phyloP scores from a whole-genome alignment of 1,140 invertebrate species.

The Bombus fervidus region DNA sequence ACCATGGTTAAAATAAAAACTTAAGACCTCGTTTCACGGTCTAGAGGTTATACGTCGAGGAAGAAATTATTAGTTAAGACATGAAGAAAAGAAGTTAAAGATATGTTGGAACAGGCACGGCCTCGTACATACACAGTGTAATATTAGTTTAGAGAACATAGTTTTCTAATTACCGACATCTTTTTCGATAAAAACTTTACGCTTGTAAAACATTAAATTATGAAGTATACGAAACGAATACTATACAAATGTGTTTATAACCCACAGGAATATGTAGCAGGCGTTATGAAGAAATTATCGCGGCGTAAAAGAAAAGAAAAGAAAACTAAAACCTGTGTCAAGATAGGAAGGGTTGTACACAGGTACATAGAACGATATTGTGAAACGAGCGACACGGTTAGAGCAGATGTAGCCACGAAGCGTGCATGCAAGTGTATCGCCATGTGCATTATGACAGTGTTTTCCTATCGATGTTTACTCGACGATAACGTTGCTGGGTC shows the following conservation, averaged over 20 bases:
- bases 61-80: not conserved
- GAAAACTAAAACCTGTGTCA: constrained; percentile 39
- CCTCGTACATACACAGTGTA: not conserved
- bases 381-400: constrained; percentile 19
- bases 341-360: constrained; percentile 18
- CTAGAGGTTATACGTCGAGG: not conserved
- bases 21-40: constrained; percentile 13
- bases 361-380: constrained; percentile 38
- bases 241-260: not conserved
- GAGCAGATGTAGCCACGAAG: constrained; percentile 24
- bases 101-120: constrained; percentile 1
- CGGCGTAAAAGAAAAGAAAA: constrained; percentile 35
- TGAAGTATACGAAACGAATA: not conserved
- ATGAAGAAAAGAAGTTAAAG: not conserved
- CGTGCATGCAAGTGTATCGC: constrained; percentile 19
- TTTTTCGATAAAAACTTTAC: not conserved
- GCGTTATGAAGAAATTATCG: constrained; percentile 42
- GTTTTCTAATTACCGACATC: not conserved
- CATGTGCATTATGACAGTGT: constrained; percentile 53
- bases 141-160: not conserved
- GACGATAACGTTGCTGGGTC: constrained; percentile 53
- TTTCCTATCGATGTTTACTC: constrained; percentile 60
- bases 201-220: not conserved
- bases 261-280: not conserved
- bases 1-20: not conserved